Percentiles rank a stretch among this genome's conserved stretches.
These are phyloP conservation scores for Brienomyrus longianalis DNA, from an alignment of 2,113 vertebrate genomes.

Conservation along the genomic window DNA sequence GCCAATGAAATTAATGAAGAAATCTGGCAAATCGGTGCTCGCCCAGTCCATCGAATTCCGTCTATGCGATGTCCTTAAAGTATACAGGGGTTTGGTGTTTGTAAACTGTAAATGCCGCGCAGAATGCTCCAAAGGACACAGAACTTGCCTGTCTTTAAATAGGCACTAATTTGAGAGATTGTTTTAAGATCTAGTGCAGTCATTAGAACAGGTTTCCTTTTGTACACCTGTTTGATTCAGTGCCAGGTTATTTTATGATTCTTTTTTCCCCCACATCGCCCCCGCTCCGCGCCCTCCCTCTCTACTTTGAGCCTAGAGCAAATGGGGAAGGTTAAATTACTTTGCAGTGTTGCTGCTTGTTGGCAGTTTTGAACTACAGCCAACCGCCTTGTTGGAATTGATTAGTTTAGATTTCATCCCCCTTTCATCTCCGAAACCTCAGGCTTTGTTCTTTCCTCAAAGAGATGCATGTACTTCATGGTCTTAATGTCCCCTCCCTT, in stretches of 20 bases:
- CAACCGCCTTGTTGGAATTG: slow-evolving; percentile 55
- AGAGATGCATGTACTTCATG: slow-evolving; percentile 55
- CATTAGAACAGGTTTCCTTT: slow-evolving; percentile 5
- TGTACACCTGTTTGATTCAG: slow-evolving; percentile 59
- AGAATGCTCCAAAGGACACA: no score
- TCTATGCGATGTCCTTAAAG: neutral
- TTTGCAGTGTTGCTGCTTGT: slow-evolving; percentile 47
- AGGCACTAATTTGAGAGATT: slow-evolving; percentile 4
- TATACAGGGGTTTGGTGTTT: neutral
- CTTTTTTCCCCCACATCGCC: slow-evolving; percentile 29
- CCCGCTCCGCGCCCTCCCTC: slow-evolving; percentile 37
- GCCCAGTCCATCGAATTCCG: neutral
- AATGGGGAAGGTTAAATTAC: slow-evolving; percentile 37
- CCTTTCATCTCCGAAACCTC: slow-evolving; percentile 65
- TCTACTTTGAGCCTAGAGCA: slow-evolving; percentile 49
- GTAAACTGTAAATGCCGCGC: neutral
- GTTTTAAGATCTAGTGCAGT: slow-evolving; percentile 8
- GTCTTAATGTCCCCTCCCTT: slow-evolving; percentile 30
- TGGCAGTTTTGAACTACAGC: slow-evolving; percentile 52
- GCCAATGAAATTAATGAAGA: neutral
- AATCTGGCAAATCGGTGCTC: neutral
- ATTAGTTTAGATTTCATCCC: slow-evolving; percentile 56
- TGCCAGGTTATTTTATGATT: slow-evolving; percentile 62
- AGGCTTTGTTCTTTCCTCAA: slow-evolving; percentile 66
- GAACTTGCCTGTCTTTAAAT: neutral